Evolutionary conservation across 2,113 vertebrate genomes (phyloP).

Genomic region (Hemibagrus wyckioides): DNA sequence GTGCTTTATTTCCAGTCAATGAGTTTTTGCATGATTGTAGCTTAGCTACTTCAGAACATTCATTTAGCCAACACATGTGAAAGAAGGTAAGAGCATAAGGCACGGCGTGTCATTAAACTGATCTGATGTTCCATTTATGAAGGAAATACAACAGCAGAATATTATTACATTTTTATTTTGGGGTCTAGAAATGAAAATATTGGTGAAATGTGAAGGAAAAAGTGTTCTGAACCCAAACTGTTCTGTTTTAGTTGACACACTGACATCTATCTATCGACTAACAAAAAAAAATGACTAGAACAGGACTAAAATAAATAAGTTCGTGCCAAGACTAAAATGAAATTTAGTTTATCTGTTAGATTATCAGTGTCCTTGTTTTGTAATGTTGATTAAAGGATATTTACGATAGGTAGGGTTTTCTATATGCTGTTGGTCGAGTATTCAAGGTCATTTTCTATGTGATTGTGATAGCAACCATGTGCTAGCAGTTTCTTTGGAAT

Average conservation of each 20-base stretch:
- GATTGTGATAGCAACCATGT: background rate
- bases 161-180: background rate
- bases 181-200: background rate
- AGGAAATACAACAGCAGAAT: background rate
- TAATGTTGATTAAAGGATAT: background rate
- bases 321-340: background rate
- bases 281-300: background rate
- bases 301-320: background rate
- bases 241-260: background rate
- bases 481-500: background rate
- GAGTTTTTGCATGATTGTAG: background rate
- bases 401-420: background rate
- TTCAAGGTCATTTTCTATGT: background rate
- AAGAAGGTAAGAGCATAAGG: background rate
- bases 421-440: background rate
- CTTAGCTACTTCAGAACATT: background rate
- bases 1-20: background rate
- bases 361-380: too few species aligned
- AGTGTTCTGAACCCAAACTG: background rate
- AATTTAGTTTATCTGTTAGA: background rate
- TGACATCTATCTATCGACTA: background rate
- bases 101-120: background rate
- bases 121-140: background rate
- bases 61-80: background rate
- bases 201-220: background rate